These are phyloP conservation scores for Corapipo altera DNA, from an alignment of 2,113 vertebrate genomes.

Conservation along the genomic window DNA sequence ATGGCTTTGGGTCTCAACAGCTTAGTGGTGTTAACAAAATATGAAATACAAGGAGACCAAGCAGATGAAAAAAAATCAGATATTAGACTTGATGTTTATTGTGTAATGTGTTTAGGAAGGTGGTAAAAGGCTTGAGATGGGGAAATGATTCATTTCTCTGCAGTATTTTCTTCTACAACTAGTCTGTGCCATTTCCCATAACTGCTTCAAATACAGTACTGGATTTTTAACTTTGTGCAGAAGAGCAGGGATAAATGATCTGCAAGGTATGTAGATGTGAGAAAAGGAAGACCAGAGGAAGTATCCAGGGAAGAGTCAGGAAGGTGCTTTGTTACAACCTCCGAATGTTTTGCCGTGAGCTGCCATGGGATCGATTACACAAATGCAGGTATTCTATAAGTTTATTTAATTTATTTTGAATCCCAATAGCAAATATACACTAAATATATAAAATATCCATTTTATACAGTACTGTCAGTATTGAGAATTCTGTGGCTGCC, in stretches of 20 bases:
- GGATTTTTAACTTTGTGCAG: not conserved
- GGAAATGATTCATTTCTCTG: not conserved
- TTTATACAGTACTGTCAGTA: constrained; percentile 63
- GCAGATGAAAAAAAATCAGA: not conserved
- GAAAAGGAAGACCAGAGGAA: not conserved
- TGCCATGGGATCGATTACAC: not conserved
- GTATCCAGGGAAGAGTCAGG: not conserved
- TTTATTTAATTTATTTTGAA: constrained; percentile 65
- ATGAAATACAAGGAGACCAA: not conserved
- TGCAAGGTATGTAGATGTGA: not conserved
- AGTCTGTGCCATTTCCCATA: not conserved
- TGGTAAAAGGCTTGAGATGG: not conserved
- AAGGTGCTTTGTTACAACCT: not conserved
- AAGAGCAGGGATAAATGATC: not conserved
- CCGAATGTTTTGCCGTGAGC: fast-evolving
- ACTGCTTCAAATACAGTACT: not conserved
- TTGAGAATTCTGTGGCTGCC: constrained; percentile 38
- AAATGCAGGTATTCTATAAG: not conserved
- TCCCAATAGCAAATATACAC: constrained; percentile 62
- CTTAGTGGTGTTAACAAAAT: not conserved
- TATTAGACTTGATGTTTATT: not conserved
- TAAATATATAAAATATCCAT: constrained; percentile 50
- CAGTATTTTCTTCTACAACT: not conserved
- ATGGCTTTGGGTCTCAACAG: not conserved
- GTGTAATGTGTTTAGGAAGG: too few species aligned